Evolutionary conservation across 2,797 vertebrate genomes (phyloP).

Genomic region (Eulemur mongoz): DNA sequence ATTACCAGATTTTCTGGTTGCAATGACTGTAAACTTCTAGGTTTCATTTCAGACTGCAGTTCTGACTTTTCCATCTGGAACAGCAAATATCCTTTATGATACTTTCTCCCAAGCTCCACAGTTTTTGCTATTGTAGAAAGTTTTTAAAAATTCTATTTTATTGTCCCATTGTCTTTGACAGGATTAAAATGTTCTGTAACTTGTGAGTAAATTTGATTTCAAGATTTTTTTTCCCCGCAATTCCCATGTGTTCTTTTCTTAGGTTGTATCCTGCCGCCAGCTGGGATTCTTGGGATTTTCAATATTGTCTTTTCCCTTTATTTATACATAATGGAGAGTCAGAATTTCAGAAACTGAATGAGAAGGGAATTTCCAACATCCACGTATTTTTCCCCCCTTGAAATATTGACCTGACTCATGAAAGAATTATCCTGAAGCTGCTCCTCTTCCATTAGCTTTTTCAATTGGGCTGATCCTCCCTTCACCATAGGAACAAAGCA

Average conservation of each 20-base stretch:
- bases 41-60: neutral
- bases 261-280: neutral
- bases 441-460: slow-evolving; percentile 25
- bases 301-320: neutral
- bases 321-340: neutral
- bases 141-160: neutral
- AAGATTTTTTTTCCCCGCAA: neutral
- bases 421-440: slow-evolving; percentile 31
- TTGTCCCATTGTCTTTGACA: neutral
- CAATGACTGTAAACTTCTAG: neutral
- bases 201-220: slow-evolving; percentile 35
- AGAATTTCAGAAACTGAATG: slow-evolving; percentile 33
- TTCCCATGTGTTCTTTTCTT: slow-evolving; percentile 6
- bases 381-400: neutral
- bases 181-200: slow-evolving; percentile 15
- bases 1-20: slow-evolving; percentile 46
- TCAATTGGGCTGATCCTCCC: neutral
- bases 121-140: slow-evolving; percentile 43
- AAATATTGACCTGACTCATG: slow-evolving; percentile 17
- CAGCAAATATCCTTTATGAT: neutral
- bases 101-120: neutral
- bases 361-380: slow-evolving; percentile 21
- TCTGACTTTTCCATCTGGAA: slow-evolving; percentile 52
- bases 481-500: neutral
- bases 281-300: slow-evolving; percentile 18